A percentile compares a stretch with the other conserved stretches of the same genome.
phyloP scores from a whole-genome alignment of 2,113 vertebrate species.

The Pardalotus punctatus region DNA sequence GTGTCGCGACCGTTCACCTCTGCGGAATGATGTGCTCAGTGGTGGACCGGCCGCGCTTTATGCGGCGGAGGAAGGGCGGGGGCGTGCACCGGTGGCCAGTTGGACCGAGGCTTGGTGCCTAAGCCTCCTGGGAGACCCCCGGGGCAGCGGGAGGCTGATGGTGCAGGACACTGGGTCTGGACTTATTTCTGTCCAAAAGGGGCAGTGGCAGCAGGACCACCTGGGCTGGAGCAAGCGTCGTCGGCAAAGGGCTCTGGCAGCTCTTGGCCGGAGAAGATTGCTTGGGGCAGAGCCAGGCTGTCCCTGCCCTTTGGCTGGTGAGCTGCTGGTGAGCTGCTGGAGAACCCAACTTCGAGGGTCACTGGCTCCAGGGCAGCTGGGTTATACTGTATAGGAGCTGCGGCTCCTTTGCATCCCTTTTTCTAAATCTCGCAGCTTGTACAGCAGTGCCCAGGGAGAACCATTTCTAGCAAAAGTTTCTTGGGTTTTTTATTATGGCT shows the following conservation, averaged over 20 bases:
- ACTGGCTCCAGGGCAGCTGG: not conserved
- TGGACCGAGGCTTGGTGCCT: not conserved
- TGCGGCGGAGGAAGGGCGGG: not conserved
- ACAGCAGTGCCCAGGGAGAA: fast-evolving
- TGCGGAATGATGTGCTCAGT: fast-evolving
- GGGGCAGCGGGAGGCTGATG: fast-evolving
- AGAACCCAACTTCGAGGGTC: not conserved
- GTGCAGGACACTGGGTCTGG: fast-evolving
- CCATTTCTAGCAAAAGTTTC: fast-evolving
- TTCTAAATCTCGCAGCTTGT: not conserved
- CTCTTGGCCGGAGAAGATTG: fast-evolving
- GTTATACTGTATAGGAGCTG: not conserved
- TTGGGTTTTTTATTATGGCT: not conserved
- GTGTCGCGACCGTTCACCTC: fast-evolving
- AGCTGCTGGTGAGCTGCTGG: not conserved
- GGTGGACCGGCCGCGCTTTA: not conserved
- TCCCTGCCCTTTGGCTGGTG: not conserved
- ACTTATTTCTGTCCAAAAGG: fast-evolving
- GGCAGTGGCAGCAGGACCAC: fast-evolving
- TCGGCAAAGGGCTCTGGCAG: fast-evolving
- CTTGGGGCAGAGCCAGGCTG: not conserved
- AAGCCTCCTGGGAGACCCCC: fast-evolving
- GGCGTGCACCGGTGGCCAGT: not conserved
- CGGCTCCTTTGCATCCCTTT: not conserved
- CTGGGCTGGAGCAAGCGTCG: fast-evolving